Conservation (phyloP, 1,140 invertebrate genomes). For the Thalassaphorura encarpata region DNA sequence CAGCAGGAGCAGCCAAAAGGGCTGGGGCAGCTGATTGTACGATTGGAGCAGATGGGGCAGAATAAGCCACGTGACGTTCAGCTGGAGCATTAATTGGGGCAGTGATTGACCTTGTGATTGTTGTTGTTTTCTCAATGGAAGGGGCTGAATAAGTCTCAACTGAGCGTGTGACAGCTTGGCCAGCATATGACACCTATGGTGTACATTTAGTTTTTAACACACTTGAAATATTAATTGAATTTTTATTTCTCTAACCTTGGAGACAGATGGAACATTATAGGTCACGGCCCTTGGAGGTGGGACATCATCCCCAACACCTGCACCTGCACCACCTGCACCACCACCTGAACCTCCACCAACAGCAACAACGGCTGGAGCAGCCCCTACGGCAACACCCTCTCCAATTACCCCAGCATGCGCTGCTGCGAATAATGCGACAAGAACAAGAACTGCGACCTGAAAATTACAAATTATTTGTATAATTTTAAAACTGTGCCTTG, state of each 20-base stretch:
- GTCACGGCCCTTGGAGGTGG: slow-evolving; percentile 28
- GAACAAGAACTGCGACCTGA: slow-evolving; percentile 21
- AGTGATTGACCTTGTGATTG: slow-evolving; percentile 25
- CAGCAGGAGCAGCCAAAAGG: neutral
- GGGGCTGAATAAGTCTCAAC: slow-evolving; percentile 31
- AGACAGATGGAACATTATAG: slow-evolving; percentile 30
- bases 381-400: no score
- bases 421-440: no score
- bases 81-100: neutral
- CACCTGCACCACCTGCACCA: no score
- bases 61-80: slow-evolving; percentile 20
- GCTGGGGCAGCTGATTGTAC: slow-evolving; percentile 10
- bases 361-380: no score
- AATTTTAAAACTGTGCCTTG: neutral
- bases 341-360: no score
- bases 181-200: slow-evolving; percentile 25
- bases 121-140: slow-evolving; percentile 31
- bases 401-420: no score
- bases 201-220: neutral
- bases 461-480: neutral
- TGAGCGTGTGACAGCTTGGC: slow-evolving; percentile 23
- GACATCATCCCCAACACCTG: slow-evolving; percentile 26
- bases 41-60: slow-evolving; percentile 18
- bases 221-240: neutral
- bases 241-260: slow-evolving; percentile 19